Evolutionary conservation across 2,888 invertebrate species (phyloP), one percentile per base, ranked within the genome.

Genomic region (Macaria notata): DNA sequence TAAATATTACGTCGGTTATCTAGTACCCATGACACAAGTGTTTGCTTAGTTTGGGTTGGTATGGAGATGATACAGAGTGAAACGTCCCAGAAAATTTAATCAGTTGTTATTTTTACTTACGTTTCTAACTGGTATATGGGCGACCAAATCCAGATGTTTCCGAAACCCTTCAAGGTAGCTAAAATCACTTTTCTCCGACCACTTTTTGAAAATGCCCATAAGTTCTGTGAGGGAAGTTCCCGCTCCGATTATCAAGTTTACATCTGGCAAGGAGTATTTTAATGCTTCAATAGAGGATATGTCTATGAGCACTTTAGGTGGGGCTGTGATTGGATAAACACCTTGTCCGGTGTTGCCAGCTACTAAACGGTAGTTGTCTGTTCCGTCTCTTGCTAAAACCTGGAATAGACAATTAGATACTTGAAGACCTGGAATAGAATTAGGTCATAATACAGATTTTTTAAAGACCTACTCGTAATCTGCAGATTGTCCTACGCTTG

Each of bases 281-380:
- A 95, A 75, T 33, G 93, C 91, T 3, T 84, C 81, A 38, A 95
- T 92, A 3, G 90, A 87, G 0, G 92, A 92, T 43, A 95, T 88
- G 68, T 95, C 95, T 49, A 95, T 93, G 55, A 93, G 92, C 0
- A 92, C 74, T 47, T 91, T 81, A 36, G 92, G 88, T 9, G 92
- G 86, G 1, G 77, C 68, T 9, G 70, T 62, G 45, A 81, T 75
- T 61, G 91, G 85, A 62, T 84, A 93, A 4, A 93, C 90, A 33
- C 92, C 96, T 82, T 93, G 93, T 4, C 94, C 95, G 1, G 96
- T 96, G 73, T 96, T 96, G 31, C 96, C 96, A 30, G 94, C 94
- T 3, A 96, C 92, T 0, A 96, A 75, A 66, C 93, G 88, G 68
- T 94, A 95, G 56, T 65, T 79, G n/a, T 73, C 68, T 0, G 81